A percentile compares a stretch with the other conserved stretches of the same genome.
Evolutionary conservation across 2,113 vertebrate genomes (phyloP).

Genomic region (Willisornis vidua): DNA sequence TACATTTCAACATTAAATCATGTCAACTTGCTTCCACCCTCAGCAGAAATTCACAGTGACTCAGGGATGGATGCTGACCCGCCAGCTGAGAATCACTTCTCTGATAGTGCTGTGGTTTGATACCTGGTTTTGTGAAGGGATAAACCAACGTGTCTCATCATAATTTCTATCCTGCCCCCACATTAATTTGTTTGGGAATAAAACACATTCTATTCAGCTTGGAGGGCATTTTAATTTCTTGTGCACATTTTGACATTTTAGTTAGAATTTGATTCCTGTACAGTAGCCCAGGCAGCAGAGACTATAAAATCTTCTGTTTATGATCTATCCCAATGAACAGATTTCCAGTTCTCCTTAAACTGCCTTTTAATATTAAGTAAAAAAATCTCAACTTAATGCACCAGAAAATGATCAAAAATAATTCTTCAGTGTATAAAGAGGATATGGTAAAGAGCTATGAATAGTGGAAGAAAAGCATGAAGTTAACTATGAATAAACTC

Average conservation of each 20-base stretch:
- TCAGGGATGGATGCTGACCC: constrained; percentile 33
- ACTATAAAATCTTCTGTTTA: not conserved
- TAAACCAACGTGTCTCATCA: not conserved
- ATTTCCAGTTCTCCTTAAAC: not conserved
- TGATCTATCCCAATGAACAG: not conserved
- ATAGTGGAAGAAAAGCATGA: not conserved
- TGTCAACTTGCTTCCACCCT: not conserved
- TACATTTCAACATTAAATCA: constrained; percentile 6
- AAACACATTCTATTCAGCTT: not conserved
- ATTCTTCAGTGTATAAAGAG: not conserved
- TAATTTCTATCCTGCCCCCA: not conserved
- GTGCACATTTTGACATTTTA: constrained; percentile 23
- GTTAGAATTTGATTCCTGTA: not conserved
- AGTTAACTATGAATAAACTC: not conserved
- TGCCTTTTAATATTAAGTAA: not conserved
- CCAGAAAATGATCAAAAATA: not conserved
- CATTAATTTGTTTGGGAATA: not conserved
- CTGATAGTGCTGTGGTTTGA: not conserved
- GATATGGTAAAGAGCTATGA: not conserved
- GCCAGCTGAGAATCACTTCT: not conserved
- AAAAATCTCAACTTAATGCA: not conserved
- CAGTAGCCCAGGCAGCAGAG: not conserved
- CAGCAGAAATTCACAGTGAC: not conserved
- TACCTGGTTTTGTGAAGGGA: constrained; percentile 20
- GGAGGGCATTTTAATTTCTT: constrained; percentile 36